A percentile compares a stretch with the other conserved stretches of the same genome.
phyloP scores from a whole-genome alignment of 1,140 invertebrate species.

The Elymnias hypermnestra region DNA sequence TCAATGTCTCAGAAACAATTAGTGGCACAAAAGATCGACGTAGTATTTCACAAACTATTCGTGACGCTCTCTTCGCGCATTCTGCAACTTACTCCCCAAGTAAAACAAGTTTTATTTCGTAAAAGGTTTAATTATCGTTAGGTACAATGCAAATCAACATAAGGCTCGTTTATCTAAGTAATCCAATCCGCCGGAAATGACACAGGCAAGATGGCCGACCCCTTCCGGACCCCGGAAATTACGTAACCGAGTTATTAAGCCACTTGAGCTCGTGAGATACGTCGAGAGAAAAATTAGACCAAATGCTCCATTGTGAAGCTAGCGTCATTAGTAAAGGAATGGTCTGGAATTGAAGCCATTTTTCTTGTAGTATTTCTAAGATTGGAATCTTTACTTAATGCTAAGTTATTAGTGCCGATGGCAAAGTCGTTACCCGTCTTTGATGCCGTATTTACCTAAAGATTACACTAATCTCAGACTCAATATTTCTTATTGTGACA shows the following conservation, averaged over 20 bases:
- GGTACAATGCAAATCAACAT: background rate
- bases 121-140: no score
- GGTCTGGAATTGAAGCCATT: background rate
- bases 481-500: no score
- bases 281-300: conserved; percentile 7
- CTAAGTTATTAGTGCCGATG: background rate
- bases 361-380: background rate
- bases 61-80: no score
- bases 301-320: conserved; percentile 5
- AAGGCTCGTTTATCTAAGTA: background rate
- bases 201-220: conserved; percentile 12
- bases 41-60: no score
- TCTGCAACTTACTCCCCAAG: no score
- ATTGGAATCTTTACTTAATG: background rate
- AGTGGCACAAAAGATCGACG: no score
- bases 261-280: conserved; percentile 7
- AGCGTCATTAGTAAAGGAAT: conserved; percentile 1
- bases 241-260: conserved; percentile 12
- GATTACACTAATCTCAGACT: no score
- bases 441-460: no score
- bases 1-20: no score
- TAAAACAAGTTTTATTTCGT: no score
- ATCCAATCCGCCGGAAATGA: conserved; percentile 12
- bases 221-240: conserved; percentile 9
- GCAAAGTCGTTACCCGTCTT: background rate